phyloP scores from a whole-genome alignment of 2,888 invertebrate genomes.

The Drosophila anomelani region DNA sequence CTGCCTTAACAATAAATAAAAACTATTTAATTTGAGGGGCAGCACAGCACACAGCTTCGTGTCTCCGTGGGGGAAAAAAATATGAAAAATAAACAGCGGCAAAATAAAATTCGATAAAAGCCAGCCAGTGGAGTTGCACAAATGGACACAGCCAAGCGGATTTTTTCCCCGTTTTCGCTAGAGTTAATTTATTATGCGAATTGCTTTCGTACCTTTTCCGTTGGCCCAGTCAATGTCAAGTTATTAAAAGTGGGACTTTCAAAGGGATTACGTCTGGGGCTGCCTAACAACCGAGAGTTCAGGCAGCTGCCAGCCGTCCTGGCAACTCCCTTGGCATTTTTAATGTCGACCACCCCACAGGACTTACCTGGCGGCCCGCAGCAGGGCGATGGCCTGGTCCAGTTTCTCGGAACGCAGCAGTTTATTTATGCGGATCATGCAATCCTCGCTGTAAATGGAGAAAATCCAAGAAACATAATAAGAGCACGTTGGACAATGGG shows the following conservation, averaged over 20 bases:
- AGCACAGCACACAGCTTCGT: conserved; percentile 29
- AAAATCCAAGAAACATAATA: conserved; percentile 57
- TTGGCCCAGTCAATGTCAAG: conserved; percentile 73
- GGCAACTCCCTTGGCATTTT: conserved; percentile 18
- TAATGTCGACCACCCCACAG: neutral
- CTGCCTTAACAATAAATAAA: conserved; percentile 77
- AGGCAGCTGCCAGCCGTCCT: conserved; percentile 8
- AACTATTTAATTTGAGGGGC: conserved; percentile 81
- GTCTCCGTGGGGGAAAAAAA: conserved; percentile 49
- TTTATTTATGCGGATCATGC: conserved; percentile 94
- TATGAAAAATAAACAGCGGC: conserved; percentile 53
- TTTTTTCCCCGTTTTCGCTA: conserved; percentile 47
- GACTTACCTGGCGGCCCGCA: conserved; percentile 90
- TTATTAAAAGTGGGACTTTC: conserved; percentile 66
- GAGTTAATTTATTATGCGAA: conserved; percentile 77
- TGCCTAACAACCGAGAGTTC: conserved; percentile 33
- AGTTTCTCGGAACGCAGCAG: conserved; percentile 89
- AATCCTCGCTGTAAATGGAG: conserved; percentile 88
- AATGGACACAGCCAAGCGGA: conserved; percentile 19
- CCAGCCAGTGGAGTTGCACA: conserved; percentile 17
- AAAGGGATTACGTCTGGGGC: conserved; percentile 58
- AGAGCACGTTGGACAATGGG: conserved; percentile 31
- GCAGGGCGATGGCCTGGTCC: conserved; percentile 91
- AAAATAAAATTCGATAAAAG: conserved; percentile 35
- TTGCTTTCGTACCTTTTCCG: conserved; percentile 63